Evolutionary conservation across 2,113 vertebrate genomes (phyloP).

Genomic region (Dipodomys ordii): DNA sequence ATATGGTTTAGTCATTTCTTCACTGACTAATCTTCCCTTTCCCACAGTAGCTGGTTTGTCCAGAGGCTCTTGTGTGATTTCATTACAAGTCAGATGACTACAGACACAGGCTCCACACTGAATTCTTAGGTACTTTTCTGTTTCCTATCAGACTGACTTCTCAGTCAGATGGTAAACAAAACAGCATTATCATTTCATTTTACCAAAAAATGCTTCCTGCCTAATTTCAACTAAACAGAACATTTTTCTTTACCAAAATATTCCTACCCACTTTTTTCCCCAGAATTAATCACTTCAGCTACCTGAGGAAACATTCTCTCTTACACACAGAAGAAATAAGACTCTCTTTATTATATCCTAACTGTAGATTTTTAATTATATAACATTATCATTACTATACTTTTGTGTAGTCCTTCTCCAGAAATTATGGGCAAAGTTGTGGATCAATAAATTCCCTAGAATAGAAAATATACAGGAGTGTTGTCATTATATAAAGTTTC

Average conservation of each 20-base stretch:
- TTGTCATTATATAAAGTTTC: background rate
- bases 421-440: background rate
- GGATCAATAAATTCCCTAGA: background rate
- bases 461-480: background rate
- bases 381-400: background rate
- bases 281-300: background rate
- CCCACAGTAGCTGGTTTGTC: background rate
- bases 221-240: background rate
- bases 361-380: background rate
- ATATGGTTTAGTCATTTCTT: constrained; percentile 6
- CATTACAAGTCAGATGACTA: background rate
- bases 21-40: background rate
- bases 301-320: background rate
- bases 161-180: constrained; percentile 13
- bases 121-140: background rate
- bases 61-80: background rate
- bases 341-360: background rate
- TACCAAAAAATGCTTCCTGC: background rate
- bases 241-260: background rate
- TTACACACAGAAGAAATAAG: background rate
- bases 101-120: background rate
- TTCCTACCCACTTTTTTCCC: background rate
- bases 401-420: background rate
- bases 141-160: background rate
- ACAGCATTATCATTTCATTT: background rate